Evolutionary conservation across 2,797 vertebrate genomes (phyloP), one percentile per base, ranked within the genome.

Genomic region (Takifugu rubripes): DNA sequence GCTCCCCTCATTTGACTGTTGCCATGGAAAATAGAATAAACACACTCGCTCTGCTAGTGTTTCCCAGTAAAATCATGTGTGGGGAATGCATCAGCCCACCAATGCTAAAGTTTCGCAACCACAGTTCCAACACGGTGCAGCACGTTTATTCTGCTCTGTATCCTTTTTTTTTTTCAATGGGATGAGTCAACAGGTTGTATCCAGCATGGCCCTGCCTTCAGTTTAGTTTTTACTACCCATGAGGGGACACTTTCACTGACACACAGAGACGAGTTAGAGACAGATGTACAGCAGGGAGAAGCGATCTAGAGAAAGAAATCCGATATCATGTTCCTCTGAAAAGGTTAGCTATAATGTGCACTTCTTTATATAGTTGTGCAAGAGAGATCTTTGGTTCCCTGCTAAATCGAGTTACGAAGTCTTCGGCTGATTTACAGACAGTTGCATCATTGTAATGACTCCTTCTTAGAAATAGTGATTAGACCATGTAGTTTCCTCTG

Each of bases 291-390:
- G 74, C 64, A 74, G 80, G 61, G 78, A 65, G 66, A 81, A 79
- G 62, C 63, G 75, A 88, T 84, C 81, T 76, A 64, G 77, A 66
- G 68, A 79, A 75, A 75, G 90, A 88, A 88, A 92, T 79, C 55
- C 73, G 87, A 90, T 90, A 82, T 81, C 81, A 82, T 82, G 82
- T 84, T 88, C 75, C 60, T 76, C 79, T 74, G 72, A 74, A 84
- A 90, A 90, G 88, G 87, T 90, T 89, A 86, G 77, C 79, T 76
- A 81, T 79, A 87, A 87, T 84, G 82, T 58, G 65, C 81, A 65
- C 65, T 47, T 84, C 92, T 92, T 91, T 91, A 89, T 92, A 85
- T 92, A 92, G 91, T 82, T 59, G 68, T 60, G 70, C 68, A 79
- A 80, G 67, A 69, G 49, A 69, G 71, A 77, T 65, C 85, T 68